Evolutionary conservation across 2,888 invertebrate genomes (phyloP).

Genomic region (Cyclophora punctaria): DNA sequence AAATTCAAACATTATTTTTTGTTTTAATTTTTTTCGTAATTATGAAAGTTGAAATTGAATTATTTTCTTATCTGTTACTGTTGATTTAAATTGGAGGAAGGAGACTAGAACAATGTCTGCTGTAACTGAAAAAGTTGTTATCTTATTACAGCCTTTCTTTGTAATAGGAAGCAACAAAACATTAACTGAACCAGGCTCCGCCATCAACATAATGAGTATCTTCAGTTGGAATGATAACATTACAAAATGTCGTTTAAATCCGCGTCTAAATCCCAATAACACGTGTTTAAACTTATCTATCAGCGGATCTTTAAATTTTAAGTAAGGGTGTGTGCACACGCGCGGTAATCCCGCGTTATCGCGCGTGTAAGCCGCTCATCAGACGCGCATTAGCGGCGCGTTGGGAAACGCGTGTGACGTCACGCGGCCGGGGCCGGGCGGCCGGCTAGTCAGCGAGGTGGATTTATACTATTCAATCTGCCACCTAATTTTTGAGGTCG

Average conservation of each 20-base stretch:
- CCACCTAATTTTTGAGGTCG: no score
- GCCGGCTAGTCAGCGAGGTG: no score
- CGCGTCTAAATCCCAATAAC: constrained; percentile 6
- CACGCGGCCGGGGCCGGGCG: no score
- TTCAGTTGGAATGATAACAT: no score
- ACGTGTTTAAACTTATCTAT: constrained; percentile 27
- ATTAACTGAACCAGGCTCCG: no score
- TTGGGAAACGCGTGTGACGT: constrained; percentile 17
- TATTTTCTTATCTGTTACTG: neutral
- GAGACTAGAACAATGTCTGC: no score
- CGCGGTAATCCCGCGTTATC: constrained; percentile 48
- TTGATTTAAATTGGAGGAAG: no score
- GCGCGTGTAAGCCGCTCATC: constrained; percentile 58
- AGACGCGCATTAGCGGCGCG: constrained; percentile 30
- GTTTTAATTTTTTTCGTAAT: constrained; percentile 27
- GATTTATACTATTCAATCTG: no score
- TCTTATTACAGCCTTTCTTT: no score
- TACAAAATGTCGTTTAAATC: neutral
- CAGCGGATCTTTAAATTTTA: constrained; percentile 50
- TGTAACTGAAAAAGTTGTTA: no score
- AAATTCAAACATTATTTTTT: constrained; percentile 22
- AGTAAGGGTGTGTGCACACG: constrained; percentile 39
- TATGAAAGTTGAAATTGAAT: constrained; percentile 19
- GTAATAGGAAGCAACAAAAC: no score
- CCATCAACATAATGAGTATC: no score